phyloP scores from a whole-genome alignment of 2,113 vertebrate species.

The Perca schrenkii region DNA sequence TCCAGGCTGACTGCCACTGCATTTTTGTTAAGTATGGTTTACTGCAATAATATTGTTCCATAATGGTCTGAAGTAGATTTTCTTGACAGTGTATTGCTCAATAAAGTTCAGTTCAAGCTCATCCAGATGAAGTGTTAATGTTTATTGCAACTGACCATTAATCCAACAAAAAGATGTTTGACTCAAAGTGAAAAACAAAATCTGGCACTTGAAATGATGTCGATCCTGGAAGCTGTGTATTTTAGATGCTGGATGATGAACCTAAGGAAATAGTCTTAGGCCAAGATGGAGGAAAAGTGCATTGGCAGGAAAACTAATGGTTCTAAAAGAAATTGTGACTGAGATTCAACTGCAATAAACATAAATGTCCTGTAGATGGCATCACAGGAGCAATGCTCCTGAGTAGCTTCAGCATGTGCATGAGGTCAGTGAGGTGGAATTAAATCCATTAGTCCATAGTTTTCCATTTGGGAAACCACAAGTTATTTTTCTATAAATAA shows the following conservation, averaged over 20 bases:
- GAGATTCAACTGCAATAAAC: slow-evolving; percentile 10
- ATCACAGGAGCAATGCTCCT: slow-evolving; percentile 28
- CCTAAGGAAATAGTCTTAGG: neutral
- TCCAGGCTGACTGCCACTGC: neutral
- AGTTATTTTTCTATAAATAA: neutral
- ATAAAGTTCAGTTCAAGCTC: neutral
- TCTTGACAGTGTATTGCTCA: neutral
- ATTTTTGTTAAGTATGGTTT: neutral
- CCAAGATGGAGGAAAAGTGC: neutral
- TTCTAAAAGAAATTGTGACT: neutral
- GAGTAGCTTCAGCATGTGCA: neutral
- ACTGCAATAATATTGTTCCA: neutral
- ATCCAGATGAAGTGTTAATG: neutral
- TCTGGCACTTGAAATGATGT: neutral
- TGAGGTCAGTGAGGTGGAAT: neutral
- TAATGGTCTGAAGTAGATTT: neutral
- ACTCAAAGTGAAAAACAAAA: neutral
- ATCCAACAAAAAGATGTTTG: neutral
- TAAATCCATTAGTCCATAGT: neutral
- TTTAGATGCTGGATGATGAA: neutral
- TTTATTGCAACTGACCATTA: neutral
- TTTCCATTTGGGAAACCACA: neutral
- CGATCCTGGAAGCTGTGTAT: neutral
- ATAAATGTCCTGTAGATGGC: slow-evolving; percentile 55
- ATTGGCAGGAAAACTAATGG: neutral